A percentile compares a stretch with the other conserved stretches of the same genome.
phyloP scores from a whole-genome alignment of 2,113 vertebrate genomes.

The Chelonoidis abingdonii region DNA sequence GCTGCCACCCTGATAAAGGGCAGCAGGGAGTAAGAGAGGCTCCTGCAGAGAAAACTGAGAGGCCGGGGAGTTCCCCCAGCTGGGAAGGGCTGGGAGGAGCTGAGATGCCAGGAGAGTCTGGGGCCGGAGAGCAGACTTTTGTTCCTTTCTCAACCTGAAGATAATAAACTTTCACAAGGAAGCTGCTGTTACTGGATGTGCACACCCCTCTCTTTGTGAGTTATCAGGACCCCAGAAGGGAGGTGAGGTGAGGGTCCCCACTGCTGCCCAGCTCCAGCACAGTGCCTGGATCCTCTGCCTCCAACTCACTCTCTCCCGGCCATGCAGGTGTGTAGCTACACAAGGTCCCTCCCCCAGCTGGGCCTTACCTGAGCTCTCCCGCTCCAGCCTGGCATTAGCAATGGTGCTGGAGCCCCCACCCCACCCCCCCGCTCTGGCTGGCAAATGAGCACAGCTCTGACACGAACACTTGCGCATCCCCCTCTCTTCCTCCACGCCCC shows the following conservation, averaged over 20 bases:
- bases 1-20: too few species aligned
- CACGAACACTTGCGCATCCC: neutral
- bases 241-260: neutral
- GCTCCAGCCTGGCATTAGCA: neutral
- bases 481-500: neutral
- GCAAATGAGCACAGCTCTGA: neutral
- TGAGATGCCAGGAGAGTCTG: neutral
- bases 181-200: neutral
- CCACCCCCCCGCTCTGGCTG: rapidly evolving
- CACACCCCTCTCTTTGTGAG: neutral
- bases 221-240: neutral
- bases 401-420: neutral
- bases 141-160: too few species aligned
- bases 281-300: neutral
- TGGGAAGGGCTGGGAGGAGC: neutral
- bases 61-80: too few species aligned
- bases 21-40: too few species aligned
- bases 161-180: neutral
- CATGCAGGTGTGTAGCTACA: rapidly evolving
- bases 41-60: too few species aligned
- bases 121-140: neutral
- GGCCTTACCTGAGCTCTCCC: neutral
- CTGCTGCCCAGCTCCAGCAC: neutral
- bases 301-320: too few species aligned
- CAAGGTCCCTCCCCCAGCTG: rapidly evolving